Base-by-base conservation (phyloP, 1,140 invertebrate genomes). In the Dendroctonus ponderosae region DNA sequence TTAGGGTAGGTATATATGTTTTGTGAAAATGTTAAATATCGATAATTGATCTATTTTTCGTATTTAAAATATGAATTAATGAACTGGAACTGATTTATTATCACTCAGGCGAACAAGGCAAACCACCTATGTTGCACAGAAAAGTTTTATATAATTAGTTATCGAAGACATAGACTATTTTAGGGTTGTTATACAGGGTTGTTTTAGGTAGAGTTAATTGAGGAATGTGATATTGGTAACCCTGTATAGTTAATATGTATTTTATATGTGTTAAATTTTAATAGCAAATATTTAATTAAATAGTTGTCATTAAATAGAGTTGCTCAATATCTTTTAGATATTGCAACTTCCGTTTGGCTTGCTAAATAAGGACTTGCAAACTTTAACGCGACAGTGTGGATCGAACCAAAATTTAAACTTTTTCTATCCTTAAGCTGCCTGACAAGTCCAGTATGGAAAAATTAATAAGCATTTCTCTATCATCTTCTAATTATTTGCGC, bases 161-260 rank as follows among this genome's bases (percentile, higher is more conserved):
- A 57, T 11, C n/a, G 42, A 12, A 9, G n/a, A 9, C 42, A 12
- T 48, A 44, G 40, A 58, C 15, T n/a, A 40, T 60, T 48, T 46
- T 48, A 51, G 9, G 60, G n/a, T 62, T 60, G 57, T 60, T 60
- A 38, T 60, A 49, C 57, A 49, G 57, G 57, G 57, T 60, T 15
- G 42, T 14, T 14, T 5, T 54, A 57, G 39, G 14, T 43, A 42
- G 41, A 12, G 26, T 8, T 37, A 42, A 42, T 7, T 42, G 11
- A 9, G 12, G 60, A 50, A 11, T 50, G 44, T 50, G 44, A 60
- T 60, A 60, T 60, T 60, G 48, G 58, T 40, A 50, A 50, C 60
- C 50, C 60, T 62, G 48, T 62, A 52, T 52, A 62, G 26, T 52
- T 26, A 62, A 38, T 52, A 43, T 62, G 52, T 42, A 37, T 62